Conservation (phyloP, 1,140 invertebrate genomes). For the Neodiprion pinetum region DNA sequence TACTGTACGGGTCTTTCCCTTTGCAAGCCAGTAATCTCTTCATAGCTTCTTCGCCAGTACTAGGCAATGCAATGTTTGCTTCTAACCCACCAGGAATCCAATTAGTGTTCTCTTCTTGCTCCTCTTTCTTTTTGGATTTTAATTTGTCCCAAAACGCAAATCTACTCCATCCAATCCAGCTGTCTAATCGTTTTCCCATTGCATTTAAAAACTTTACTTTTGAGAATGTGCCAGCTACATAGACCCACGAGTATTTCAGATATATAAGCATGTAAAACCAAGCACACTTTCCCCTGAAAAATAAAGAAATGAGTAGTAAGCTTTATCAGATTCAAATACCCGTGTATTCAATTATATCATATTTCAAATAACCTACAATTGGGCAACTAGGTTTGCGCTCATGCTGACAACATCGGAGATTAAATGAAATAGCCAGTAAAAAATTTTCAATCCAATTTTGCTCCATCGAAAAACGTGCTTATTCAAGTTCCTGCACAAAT, state of each 20-base stretch:
- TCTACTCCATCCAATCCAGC: constrained; percentile 65
- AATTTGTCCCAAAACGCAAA: constrained; percentile 69
- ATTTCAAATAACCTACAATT: constrained; percentile 69
- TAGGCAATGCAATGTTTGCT: constrained; percentile 82
- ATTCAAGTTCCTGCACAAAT: constrained; percentile 59
- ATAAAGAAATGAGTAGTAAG: constrained; percentile 19
- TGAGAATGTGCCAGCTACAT: constrained; percentile 48
- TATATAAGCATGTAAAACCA: constrained; percentile 56
- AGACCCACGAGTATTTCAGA: constrained; percentile 54
- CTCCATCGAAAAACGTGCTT: constrained; percentile 72
- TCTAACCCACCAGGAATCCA: constrained; percentile 70
- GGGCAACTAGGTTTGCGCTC: constrained; percentile 76
- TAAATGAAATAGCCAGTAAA: constrained; percentile 79
- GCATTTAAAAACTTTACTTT: constrained; percentile 58
- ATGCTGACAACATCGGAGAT: constrained; percentile 80
- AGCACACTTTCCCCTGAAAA: constrained; percentile 52
- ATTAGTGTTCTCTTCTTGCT: constrained; percentile 51
- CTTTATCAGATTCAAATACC: too few relatives aligned
- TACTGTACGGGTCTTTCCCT: constrained; percentile 95
- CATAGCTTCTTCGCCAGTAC: constrained; percentile 94
- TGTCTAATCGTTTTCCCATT: constrained; percentile 65
- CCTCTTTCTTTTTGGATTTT: constrained; percentile 63
- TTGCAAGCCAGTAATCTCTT: constrained; percentile 89
- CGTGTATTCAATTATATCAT: background rate
- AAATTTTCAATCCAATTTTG: constrained; percentile 69